Evolutionary conservation across 2,888 invertebrate species (phyloP), one percentile per base, ranked within the genome.

Genomic region (Drosophila dives): DNA sequence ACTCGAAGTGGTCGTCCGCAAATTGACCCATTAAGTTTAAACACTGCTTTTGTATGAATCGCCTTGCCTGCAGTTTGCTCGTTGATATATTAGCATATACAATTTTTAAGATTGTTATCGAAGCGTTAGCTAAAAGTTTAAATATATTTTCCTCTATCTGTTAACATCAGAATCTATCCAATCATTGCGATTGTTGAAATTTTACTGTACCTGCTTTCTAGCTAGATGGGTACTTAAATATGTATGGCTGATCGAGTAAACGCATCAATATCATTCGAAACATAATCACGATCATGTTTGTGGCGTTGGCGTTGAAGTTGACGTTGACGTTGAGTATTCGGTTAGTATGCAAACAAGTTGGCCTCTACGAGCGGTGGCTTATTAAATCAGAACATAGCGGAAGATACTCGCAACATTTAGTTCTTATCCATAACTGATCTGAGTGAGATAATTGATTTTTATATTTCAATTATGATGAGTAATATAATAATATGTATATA

Each of bases 21-120:
- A 79, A 82, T 80, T 88, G 77, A 83, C 84, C 81, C 84, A 86
- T 78, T 72, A 81, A 75, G 38, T 51, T 63, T 55, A 61, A 72
- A 58, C 67, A 33, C 61, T 53, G 54, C 66, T 68, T 81, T 50
- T 64, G 69, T 40, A 64, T 64, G 45, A 56, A 71, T 54, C 34
- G 42, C 26, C 40, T 12, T 8, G 40, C 34, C 40, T 34, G 12
- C 40, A 33, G 17, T 12, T 66, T 20, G 23, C 17, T 49, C 55
- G 38, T 53, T 59, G 75, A 79, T 64, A 45, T 56, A 81, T 65
- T 75, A 33, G 10, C 45, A 34, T 38, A 56, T 20, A 32, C 11
- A 55, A 26, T 45, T 26, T 23, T 23, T 10, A 23, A 60, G 51
- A 64, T 64, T 54, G 33, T 70, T 54, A 64, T 67, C 40, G 20